Percentiles rank a stretch among this genome's conserved stretches.
Evolutionary conservation across 2,113 vertebrate genomes (phyloP).

Genomic region (Paedocypris sp.): DNA sequence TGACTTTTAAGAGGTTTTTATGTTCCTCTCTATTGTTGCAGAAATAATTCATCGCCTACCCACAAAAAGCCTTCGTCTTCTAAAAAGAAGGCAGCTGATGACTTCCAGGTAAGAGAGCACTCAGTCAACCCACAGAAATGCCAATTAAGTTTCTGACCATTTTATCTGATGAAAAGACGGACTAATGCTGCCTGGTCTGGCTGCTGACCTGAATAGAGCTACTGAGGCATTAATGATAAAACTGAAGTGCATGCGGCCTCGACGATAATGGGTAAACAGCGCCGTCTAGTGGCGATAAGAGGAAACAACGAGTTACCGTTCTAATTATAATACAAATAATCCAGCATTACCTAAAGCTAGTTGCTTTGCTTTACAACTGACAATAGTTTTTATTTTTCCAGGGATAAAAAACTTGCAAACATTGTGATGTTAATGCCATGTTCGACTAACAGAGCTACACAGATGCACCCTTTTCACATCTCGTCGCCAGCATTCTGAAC

Average conservation of each 20-base stretch:
- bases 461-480: neutral
- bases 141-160: neutral
- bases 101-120: constrained; percentile 37
- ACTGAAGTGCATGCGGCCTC: neutral
- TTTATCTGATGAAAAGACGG: constrained; percentile 9
- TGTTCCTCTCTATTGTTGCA: constrained; percentile 10
- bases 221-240: constrained; percentile 12
- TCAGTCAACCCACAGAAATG: constrained; percentile 14
- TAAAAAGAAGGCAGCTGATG: constrained; percentile 28
- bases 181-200: constrained; percentile 24
- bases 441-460: too few species aligned
- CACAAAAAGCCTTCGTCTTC: constrained; percentile 29
- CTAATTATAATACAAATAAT: too few species aligned
- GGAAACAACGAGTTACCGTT: too few species aligned
- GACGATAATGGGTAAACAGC: constrained; percentile 5
- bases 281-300: constrained; percentile 28
- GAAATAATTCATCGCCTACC: constrained; percentile 17
- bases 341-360: too few species aligned
- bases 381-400: too few species aligned
- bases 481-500: neutral
- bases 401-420: too few species aligned
- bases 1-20: too few species aligned
- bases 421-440: too few species aligned
- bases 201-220: constrained; percentile 9
- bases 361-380: too few species aligned